These are phyloP conservation scores for Macaria notata DNA, from an alignment of 2,888 invertebrate species.

Conservation along the genomic window DNA sequence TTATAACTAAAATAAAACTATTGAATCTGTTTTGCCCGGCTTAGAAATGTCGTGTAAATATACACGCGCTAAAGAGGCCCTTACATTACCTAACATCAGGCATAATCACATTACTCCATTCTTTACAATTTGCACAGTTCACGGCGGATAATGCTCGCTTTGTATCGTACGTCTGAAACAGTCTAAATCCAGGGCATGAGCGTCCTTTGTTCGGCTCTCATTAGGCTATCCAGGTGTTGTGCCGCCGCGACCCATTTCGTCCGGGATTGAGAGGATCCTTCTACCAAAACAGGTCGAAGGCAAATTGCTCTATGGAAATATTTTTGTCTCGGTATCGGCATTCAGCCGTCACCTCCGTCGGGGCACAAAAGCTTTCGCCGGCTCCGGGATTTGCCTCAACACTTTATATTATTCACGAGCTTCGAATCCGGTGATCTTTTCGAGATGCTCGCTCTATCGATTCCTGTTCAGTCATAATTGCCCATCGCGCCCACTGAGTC, in stretches of 20 bases:
- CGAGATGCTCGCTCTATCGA: conserved; percentile 12
- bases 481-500: conserved; percentile 19
- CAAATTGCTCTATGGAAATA: conserved; percentile 14
- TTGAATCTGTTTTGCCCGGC: too few species aligned
- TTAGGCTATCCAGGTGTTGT: conserved; percentile 20
- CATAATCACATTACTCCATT: too few species aligned
- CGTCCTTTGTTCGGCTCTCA: conserved; percentile 19
- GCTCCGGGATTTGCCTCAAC: conserved; percentile 19
- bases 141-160: conserved; percentile 14
- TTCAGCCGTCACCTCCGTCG: conserved; percentile 14
- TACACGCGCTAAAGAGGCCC: conserved; percentile 18
- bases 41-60: too few species aligned
- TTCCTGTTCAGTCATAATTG: conserved; percentile 23
- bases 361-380: conserved; percentile 25
- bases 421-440: conserved; percentile 18
- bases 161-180: conserved; percentile 18
- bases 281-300: conserved; percentile 12
- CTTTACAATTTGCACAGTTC: conserved; percentile 12
- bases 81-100: too few species aligned
- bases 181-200: conserved; percentile 22
- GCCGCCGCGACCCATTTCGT: conserved; percentile 18
- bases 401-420: conserved; percentile 29
- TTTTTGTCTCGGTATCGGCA: conserved; percentile 12
- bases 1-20: too few species aligned
- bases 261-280: conserved; percentile 14